phyloP scores from a whole-genome alignment of 2,113 vertebrate species.

The Sisor rabdophorus region DNA sequence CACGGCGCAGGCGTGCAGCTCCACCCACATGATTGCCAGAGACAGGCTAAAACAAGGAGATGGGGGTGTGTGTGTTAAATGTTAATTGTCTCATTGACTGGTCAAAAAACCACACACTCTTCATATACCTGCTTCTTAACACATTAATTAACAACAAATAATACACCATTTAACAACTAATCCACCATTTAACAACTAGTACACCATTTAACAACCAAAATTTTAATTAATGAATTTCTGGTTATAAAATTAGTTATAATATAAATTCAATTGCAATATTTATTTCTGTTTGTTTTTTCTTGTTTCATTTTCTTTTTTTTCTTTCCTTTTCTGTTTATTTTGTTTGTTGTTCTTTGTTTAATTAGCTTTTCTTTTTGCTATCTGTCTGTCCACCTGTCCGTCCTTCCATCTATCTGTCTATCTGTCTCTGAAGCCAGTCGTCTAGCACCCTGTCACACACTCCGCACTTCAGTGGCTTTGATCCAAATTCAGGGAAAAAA shows the following conservation, averaged over 20 bases:
- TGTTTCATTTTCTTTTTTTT: too few relatives aligned
- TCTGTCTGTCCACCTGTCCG: background rate
- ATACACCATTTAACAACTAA: background rate
- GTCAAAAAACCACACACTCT: too few relatives aligned
- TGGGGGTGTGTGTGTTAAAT: background rate
- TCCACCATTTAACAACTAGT: background rate
- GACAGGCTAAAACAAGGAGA: constrained; percentile 55
- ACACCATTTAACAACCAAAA: background rate
- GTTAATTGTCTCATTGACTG: too few relatives aligned
- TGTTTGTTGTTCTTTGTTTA: background rate
- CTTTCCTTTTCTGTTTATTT: too few relatives aligned
- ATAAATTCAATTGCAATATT: background rate
- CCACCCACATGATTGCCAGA: constrained; percentile 51
- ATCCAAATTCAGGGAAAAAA: constrained; percentile 27
- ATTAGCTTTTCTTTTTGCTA: background rate
- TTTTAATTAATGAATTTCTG: too few relatives aligned
- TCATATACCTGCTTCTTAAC: too few relatives aligned
- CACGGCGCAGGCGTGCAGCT: constrained; percentile 60
- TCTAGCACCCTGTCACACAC: background rate
- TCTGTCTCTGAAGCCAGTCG: background rate
- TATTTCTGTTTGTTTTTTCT: too few relatives aligned
- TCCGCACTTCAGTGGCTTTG: constrained; percentile 6
- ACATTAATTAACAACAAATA: background rate
- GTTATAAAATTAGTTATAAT: background rate
- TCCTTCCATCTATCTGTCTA: background rate